phyloP scores from a whole-genome alignment of 2,888 invertebrate genomes.

The Neoaliturus tenellus region DNA sequence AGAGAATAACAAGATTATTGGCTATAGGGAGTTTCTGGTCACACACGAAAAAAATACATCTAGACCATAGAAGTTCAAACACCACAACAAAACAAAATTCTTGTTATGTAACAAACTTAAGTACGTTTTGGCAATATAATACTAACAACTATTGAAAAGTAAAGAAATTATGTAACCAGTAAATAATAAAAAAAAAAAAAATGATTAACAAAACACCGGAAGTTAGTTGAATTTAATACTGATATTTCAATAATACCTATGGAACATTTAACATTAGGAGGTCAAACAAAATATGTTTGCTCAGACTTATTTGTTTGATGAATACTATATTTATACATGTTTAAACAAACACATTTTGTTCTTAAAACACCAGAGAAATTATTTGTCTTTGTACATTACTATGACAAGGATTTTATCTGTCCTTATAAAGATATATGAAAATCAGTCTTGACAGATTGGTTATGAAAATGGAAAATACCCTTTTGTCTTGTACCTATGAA shows the following conservation, averaged over 20 bases:
- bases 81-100: no score
- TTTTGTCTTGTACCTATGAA: constrained; percentile 1
- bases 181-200: background rate
- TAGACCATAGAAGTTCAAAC: no score
- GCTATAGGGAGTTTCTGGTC: no score
- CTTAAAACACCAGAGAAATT: constrained; percentile 1
- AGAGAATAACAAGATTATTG: no score
- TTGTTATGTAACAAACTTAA: no score
- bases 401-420: background rate
- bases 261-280: constrained; percentile 22
- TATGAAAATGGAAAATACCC: constrained; percentile 36
- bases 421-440: constrained; percentile 3
- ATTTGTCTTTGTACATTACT: constrained; percentile 42
- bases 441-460: constrained; percentile 51
- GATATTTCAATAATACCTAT: constrained; percentile 6
- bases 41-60: no score
- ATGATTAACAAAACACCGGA: background rate
- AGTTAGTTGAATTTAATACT: background rate
- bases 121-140: no score
- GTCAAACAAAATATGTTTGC: constrained; percentile 11
- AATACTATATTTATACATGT: constrained; percentile 6
- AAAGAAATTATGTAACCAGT: no score
- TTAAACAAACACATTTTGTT: constrained; percentile 6
- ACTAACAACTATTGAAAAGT: no score
- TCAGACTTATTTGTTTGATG: background rate